phyloP scores from a whole-genome alignment of 2,888 invertebrate genomes.

The Heteromyza rotundicornis region DNA sequence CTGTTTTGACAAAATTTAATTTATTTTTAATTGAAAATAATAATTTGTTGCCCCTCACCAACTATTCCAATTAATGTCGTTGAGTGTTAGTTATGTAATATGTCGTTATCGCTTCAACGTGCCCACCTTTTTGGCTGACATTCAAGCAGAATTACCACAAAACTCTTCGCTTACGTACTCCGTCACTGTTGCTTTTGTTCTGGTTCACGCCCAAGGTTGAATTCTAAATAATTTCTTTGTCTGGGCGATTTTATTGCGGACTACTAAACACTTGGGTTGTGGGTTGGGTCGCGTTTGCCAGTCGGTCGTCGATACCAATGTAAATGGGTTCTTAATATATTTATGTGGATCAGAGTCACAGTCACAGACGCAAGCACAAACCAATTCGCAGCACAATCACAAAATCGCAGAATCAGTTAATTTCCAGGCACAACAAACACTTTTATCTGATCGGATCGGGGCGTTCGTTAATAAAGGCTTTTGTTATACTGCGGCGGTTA shows the following conservation, averaged over 20 bases:
- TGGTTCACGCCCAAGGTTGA: conserved; percentile 42
- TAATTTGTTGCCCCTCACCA: too few relatives aligned
- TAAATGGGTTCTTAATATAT: conserved; percentile 38
- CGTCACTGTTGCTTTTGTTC: too few relatives aligned
- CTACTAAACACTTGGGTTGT: conserved; percentile 1
- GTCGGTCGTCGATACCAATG: conserved; percentile 9
- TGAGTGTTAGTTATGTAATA: too few relatives aligned
- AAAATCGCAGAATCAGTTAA: conserved; percentile 14
- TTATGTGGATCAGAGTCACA: conserved; percentile 46
- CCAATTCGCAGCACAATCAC: conserved; percentile 10
- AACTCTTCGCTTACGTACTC: too few relatives aligned
- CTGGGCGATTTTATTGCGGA: too few relatives aligned
- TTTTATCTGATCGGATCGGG: background rate
- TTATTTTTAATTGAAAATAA: too few relatives aligned
- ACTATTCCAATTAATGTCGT: too few relatives aligned
- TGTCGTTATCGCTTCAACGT: too few relatives aligned
- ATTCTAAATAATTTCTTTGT: conserved; percentile 44
- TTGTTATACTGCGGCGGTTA: background rate
- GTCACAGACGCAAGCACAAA: background rate
- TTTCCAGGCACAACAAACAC: background rate
- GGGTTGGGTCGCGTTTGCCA: conserved; percentile 27
- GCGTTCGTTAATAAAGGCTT: background rate
- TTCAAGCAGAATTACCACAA: too few relatives aligned
- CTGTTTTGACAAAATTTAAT: too few relatives aligned
- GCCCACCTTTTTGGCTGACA: too few relatives aligned